Conservation (phyloP, 2,888 invertebrate species). For the Serrognathus titanus region DNA sequence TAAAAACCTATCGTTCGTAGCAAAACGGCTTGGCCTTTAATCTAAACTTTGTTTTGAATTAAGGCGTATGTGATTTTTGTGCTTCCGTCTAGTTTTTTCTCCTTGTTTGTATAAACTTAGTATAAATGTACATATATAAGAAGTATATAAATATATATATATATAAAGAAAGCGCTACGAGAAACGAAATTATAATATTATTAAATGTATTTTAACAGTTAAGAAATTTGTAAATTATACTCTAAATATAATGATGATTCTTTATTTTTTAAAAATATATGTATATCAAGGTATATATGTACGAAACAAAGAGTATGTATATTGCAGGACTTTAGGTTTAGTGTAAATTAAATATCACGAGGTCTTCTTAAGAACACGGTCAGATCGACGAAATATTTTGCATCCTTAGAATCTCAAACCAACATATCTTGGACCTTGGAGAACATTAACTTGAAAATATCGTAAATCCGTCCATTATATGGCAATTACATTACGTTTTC, state of each 20-base stretch:
- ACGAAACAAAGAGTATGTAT: neutral
- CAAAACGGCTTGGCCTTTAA: conserved; percentile 1
- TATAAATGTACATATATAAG: conserved; percentile 6
- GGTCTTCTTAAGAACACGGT: too few species aligned
- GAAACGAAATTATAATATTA: conserved; percentile 17
- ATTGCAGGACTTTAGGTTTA: neutral
- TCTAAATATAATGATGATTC: conserved; percentile 12
- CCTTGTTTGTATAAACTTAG: conserved; percentile 5
- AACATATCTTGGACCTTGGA: too few species aligned
- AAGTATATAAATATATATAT: conserved; percentile 12
- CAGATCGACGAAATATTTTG: too few species aligned
- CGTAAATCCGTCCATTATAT: too few species aligned
- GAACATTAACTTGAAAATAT: too few species aligned
- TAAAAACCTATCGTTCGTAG: neutral
- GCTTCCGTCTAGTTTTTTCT: conserved; percentile 38
- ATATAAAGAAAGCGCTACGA: conserved; percentile 22
- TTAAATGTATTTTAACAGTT: neutral
- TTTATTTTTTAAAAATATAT: neutral
- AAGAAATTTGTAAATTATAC: neutral
- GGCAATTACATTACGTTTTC: too few species aligned
- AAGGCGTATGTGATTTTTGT: conserved; percentile 42
- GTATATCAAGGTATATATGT: neutral
- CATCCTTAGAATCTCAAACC: too few species aligned
- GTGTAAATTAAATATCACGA: neutral
- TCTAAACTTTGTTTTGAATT: conserved; percentile 15